phyloP scores from a whole-genome alignment of 1,140 invertebrate species.

The Helicoverpa armigera region DNA sequence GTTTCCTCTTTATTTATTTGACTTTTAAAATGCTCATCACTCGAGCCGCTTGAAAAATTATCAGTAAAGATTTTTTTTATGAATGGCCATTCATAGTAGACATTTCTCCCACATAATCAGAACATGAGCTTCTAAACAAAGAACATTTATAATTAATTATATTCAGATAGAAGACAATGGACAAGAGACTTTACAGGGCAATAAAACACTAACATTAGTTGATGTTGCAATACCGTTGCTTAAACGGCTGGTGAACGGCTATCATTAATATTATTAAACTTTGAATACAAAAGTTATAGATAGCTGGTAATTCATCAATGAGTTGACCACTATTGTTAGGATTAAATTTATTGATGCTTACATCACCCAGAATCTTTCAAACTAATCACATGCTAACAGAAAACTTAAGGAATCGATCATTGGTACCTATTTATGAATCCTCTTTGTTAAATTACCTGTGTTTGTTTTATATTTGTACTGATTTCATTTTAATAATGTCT shows the following conservation, averaged over 20 bases:
- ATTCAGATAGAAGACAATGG: slow-evolving; percentile 32
- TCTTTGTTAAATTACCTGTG: too few species aligned
- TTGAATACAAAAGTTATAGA: slow-evolving; percentile 22
- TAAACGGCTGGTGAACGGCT: slow-evolving; percentile 10
- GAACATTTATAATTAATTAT: slow-evolving; percentile 37
- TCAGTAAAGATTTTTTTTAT: neutral
- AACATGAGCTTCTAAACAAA: slow-evolving; percentile 29
- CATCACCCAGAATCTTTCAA: too few species aligned
- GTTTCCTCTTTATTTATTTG: too few species aligned
- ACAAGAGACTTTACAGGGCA: slow-evolving; percentile 4
- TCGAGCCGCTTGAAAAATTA: neutral
- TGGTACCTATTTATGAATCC: too few species aligned
- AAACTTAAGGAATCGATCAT: too few species aligned
- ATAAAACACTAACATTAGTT: slow-evolving; percentile 23
- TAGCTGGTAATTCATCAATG: slow-evolving; percentile 36
- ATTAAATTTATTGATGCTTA: neutral
- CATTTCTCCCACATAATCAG: neutral
- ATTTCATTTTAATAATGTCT: too few species aligned
- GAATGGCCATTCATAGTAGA: neutral
- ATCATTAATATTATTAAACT: slow-evolving; percentile 39
- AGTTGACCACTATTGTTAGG: neutral
- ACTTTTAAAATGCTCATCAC: too few species aligned
- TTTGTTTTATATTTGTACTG: too few species aligned
- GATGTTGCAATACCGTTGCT: slow-evolving; percentile 41
- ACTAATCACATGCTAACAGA: too few species aligned